Conservation (phyloP, 2,888 invertebrate genomes). For the Orchestes rusci region DNA sequence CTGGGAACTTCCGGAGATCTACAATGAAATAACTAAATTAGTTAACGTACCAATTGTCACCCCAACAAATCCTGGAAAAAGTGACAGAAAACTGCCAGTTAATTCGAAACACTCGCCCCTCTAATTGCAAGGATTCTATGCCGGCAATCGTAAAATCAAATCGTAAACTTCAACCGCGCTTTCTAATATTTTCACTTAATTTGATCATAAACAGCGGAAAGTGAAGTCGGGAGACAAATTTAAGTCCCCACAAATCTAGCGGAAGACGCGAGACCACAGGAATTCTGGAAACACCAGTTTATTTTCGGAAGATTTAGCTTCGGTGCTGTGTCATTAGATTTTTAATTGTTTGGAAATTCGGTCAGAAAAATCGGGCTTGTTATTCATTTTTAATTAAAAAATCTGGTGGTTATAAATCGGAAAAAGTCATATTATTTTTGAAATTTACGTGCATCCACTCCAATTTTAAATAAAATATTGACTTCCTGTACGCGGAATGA, state of each 20-base stretch:
- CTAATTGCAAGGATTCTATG: slow-evolving; percentile 13
- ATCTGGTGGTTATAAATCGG: too few species aligned
- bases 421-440: too few species aligned
- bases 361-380: too few species aligned
- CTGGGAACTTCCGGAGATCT: slow-evolving; percentile 25
- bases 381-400: too few species aligned
- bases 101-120: slow-evolving; percentile 19
- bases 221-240: slow-evolving; percentile 21
- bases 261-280: slow-evolving; percentile 4
- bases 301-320: slow-evolving; percentile 17
- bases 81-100: slow-evolving; percentile 2
- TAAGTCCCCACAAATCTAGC: slow-evolving; percentile 21
- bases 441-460: too few species aligned
- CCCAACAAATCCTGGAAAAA: too few species aligned
- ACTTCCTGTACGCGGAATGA: too few species aligned
- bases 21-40: slow-evolving; percentile 18
- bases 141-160: slow-evolving; percentile 14
- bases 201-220: slow-evolving; percentile 38
- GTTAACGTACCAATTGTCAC: too few species aligned
- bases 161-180: slow-evolving; percentile 29
- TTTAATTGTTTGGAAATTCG: too few species aligned
- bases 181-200: slow-evolving; percentile 39
- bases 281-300: slow-evolving; percentile 11
- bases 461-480: too few species aligned
- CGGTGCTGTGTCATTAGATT: too few species aligned